Base-by-base conservation (phyloP, 1,140 invertebrate genomes). In the Cataglyphis hispanica region DNA sequence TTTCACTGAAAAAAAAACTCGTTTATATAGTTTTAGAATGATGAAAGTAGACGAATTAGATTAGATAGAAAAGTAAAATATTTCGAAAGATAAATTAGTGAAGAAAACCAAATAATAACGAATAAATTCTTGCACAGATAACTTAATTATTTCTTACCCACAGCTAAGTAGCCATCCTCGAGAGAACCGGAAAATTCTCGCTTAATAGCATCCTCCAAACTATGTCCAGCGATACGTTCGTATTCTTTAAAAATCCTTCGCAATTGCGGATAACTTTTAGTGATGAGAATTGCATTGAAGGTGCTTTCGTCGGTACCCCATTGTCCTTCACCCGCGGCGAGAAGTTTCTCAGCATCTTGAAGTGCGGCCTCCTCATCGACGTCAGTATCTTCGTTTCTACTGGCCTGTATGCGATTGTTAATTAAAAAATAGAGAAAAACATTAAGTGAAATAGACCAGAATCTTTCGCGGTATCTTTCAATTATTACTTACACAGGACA, bases 281-380 rank as follows among this genome's bases (percentile, higher is more conserved):
- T 97, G 70, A 98, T 96, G 58, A 98, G 95, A 90, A 98, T 97
- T n/a, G 97, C 95, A 92, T 98, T 98, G 94, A 98, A 98, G 19
- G 96, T 96, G 5, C 97, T 98, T 93, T 98, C 98, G 90, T 98
- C 98, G 1, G 98, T 98, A 61, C 98, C 98, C 97, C 97, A 97
- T 92, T 97, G 96, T 37, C 96, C 97, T 92, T 98, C 97, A 58
- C 97, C 98, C 78, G 98, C 97, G 46, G 95, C 94, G 19, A 96
- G 96, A 2, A 98, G 94, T 8, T 96, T 96, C 91, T 98, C 96
- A 0, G 97, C 98, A 91, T 98, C 97, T 43, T 96, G 95, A 34
- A 96, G 94, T 19, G 97, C 97, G 19, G 96, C 96, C 1, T 93
- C 96, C 86, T 97, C 96, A 92, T 98, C 97, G 0, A 97, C 96